A percentile compares a stretch with the other conserved stretches of the same genome.
phyloP scores from a whole-genome alignment of 2,888 invertebrate genomes.

The Aproaerema taeniolella region DNA sequence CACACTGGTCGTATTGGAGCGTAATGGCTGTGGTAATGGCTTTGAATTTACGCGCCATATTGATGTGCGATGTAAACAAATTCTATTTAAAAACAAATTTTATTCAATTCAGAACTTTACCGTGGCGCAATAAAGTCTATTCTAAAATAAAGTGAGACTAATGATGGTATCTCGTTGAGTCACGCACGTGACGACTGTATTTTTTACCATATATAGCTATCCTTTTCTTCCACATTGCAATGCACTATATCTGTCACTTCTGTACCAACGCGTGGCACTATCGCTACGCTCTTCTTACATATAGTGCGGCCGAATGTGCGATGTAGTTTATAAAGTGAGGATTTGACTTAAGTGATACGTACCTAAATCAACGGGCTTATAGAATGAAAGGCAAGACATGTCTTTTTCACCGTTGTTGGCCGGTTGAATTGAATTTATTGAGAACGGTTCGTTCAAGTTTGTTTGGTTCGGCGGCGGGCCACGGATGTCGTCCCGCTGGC shows the following conservation, averaged over 20 bases:
- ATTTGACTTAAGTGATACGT: not conserved
- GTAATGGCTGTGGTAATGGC: slow-evolving; percentile 4
- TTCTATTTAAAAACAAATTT: not conserved
- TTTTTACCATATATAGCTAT: slow-evolving; percentile 29
- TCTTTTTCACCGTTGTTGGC: slow-evolving; percentile 33
- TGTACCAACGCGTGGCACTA: slow-evolving; percentile 26
- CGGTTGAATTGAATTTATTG: slow-evolving; percentile 29
- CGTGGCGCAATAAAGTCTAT: rapidly evolving
- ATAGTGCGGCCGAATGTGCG: slow-evolving; percentile 36
- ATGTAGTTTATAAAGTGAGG: slow-evolving; percentile 17
- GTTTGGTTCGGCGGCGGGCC: slow-evolving; percentile 37
- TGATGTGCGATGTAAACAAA: slow-evolving; percentile 17
- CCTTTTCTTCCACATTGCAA: slow-evolving; percentile 27
- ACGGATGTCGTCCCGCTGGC: slow-evolving; percentile 51
- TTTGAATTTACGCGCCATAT: slow-evolving; percentile 34
- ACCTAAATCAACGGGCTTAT: slow-evolving; percentile 40
- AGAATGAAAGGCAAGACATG: slow-evolving; percentile 44
- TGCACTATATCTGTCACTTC: slow-evolving; percentile 10
- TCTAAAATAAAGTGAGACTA: too few relatives aligned
- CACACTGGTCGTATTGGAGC: slow-evolving; percentile 33
- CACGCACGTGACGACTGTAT: slow-evolving; percentile 41
- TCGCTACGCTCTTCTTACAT: slow-evolving; percentile 36
- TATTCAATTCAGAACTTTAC: slow-evolving; percentile 15
- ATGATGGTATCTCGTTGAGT: slow-evolving; percentile 26
- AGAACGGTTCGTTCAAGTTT: slow-evolving; percentile 18